phyloP scores from a whole-genome alignment of 2,113 vertebrate genomes.

The Gadus macrocephalus region DNA sequence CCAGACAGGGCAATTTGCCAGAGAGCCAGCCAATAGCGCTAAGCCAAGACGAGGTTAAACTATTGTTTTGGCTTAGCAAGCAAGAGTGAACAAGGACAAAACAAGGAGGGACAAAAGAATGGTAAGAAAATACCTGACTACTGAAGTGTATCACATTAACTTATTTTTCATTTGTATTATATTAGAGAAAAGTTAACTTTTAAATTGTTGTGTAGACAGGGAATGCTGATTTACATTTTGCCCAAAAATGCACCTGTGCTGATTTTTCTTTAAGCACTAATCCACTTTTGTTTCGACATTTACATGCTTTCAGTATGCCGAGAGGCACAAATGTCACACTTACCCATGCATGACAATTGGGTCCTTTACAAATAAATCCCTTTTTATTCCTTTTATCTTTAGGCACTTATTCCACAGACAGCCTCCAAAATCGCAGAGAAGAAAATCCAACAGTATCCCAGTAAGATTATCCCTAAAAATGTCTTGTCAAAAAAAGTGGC shows the following conservation, averaged over 20 bases:
- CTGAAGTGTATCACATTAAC: constrained; percentile 62
- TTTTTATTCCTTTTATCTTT: constrained; percentile 39
- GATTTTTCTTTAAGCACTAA: constrained; percentile 5
- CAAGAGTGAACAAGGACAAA: constrained; percentile 74
- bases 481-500: constrained; percentile 40
- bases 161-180: constrained; percentile 33
- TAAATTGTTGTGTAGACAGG: constrained; percentile 7
- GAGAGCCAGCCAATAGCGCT: constrained; percentile 69
- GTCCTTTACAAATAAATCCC: constrained; percentile 58
- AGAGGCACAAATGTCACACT: constrained; percentile 32
- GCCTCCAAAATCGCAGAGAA: constrained; percentile 68
- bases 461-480: constrained; percentile 52
- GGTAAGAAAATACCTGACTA: constrained; percentile 63
- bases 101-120: constrained; percentile 52
- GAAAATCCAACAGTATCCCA: constrained; percentile 54
- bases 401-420: constrained; percentile 55
- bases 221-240: background rate
- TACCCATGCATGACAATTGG: constrained; percentile 60
- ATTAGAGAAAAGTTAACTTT: constrained; percentile 19
- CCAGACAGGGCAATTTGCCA: constrained; percentile 71
- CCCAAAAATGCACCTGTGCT: constrained; percentile 44
- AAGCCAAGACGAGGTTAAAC: constrained; percentile 69
- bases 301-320: background rate
- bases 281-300: constrained; percentile 8
- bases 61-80: constrained; percentile 76